Evolutionary conservation across 2,113 vertebrate genomes (phyloP), one percentile per base, ranked within the genome.

Genomic region (Podilymbus podiceps): DNA sequence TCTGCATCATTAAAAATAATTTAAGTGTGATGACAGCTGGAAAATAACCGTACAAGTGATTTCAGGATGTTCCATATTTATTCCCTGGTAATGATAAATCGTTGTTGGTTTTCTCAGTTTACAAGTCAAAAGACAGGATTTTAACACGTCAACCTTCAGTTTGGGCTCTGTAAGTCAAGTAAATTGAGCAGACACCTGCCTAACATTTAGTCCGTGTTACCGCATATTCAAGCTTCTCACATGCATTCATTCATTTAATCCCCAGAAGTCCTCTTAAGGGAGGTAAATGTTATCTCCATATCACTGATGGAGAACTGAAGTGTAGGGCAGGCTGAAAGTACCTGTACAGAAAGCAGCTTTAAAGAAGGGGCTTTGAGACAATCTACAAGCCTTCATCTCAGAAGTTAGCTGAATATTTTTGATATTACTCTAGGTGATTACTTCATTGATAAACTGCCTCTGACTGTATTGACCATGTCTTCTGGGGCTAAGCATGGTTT

Each of bases 1-100:
- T 72, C 38, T 94, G 50, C 46, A 67, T 95, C 50, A 81, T 96
- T 94, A 75, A 91, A 96, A 93, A 90, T 88, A 89, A 97, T 85
- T 83, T 75, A 66, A 89, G 42, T 85, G 44, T 69, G 20, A 23
- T 81, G 81, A 91, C 77, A 63, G 42, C 55, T 83, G 81, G 79
- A 81, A 95, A 84, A 94, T 30, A 88, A 85, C 17, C 7, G 1
- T 72, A 49, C 30, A 88, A 83, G 60, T 87, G 59, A 64, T 89
- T 90, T 89, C 58, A 67, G 40, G 12, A 8, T 69, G 9, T 82
- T 93, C 56, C 8, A 18, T 91, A 76, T 90, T 95, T 92, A 68
- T 44, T 90, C 27, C 1, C 0, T 66, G 11, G 15, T 62, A 83
- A 87, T 53, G 27, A 73, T 76, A 89, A 89, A 50, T 76, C 3